These are phyloP conservation scores for Heliconius hortense DNA, from an alignment of 2,888 invertebrate genomes.

Conservation along the genomic window DNA sequence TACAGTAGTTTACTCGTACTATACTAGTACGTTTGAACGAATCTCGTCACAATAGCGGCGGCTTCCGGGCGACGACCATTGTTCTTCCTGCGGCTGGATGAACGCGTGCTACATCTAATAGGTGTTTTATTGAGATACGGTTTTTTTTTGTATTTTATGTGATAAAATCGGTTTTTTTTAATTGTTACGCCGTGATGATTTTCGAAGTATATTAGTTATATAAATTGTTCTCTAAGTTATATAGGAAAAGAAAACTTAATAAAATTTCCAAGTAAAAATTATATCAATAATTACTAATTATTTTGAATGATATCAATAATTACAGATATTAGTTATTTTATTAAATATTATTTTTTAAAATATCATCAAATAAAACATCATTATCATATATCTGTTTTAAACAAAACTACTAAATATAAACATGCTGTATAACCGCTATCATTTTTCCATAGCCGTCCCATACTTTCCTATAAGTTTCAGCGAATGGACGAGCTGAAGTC, in stretches of 20 bases:
- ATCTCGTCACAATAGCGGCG: slow-evolving; percentile 54
- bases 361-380: background rate
- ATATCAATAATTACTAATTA: background rate
- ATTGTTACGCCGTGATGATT: background rate
- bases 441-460: slow-evolving; percentile 5
- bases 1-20: slow-evolving; percentile 19
- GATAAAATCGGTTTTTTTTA: background rate
- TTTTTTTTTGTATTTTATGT: background rate
- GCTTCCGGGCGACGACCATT: slow-evolving; percentile 55
- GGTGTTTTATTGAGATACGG: background rate
- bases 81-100: slow-evolving; percentile 49
- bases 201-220: background rate
- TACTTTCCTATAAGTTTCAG: slow-evolving; percentile 11
- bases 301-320: background rate
- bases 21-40: slow-evolving; percentile 39
- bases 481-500: slow-evolving; percentile 23
- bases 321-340: background rate
- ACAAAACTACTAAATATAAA: background rate
- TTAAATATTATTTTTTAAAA: background rate
- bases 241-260: background rate
- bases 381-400: background rate
- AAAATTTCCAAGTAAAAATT: too few species aligned
- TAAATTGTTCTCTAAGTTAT: background rate
- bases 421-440: background rate
- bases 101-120: slow-evolving; percentile 22